phyloP scores from a whole-genome alignment of 2,113 vertebrate genomes.

The Dasyornis broadbenti region DNA sequence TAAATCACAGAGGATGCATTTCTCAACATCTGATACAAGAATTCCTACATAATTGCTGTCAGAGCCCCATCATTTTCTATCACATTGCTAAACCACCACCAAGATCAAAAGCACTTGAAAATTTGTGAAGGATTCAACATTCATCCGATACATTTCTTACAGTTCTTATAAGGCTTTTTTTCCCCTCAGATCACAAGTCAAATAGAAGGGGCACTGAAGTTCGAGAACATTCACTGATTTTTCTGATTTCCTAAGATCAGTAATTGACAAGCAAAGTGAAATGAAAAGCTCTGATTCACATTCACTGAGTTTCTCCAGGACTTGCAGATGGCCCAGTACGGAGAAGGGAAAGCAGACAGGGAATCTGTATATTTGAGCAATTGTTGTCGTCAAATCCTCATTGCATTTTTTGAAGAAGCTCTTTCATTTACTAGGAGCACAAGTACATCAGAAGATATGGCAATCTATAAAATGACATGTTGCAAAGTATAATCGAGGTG shows the following conservation, averaged over 20 bases:
- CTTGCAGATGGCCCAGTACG: background rate
- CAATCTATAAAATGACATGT: background rate
- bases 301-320: background rate
- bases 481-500: background rate
- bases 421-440: background rate
- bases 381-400: background rate
- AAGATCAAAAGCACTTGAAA: background rate
- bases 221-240: background rate
- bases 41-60: background rate
- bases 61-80: background rate
- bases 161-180: background rate
- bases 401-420: background rate
- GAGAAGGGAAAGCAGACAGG: background rate
- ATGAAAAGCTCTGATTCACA: background rate
- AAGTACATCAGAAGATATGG: background rate
- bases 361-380: background rate
- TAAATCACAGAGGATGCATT: background rate
- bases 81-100: background rate
- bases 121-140: background rate
- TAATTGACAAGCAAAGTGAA: background rate
- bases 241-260: background rate
- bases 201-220: background rate
- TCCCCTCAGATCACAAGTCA: background rate
- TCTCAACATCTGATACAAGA: background rate
- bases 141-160: background rate